Base-by-base conservation (phyloP, 2,113 vertebrate genomes). In the Peromyscus californicus region DNA sequence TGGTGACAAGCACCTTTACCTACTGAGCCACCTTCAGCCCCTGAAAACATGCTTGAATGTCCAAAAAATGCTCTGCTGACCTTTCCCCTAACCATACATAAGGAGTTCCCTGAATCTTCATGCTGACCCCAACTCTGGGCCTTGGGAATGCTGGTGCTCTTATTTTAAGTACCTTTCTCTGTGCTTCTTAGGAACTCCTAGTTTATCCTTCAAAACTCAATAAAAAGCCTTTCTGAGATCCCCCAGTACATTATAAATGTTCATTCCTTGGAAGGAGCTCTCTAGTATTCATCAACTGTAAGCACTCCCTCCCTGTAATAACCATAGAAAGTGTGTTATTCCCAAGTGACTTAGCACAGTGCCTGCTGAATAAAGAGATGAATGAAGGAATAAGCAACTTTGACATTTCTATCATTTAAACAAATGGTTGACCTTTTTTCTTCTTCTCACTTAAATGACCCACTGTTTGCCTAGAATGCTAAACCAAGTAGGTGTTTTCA, bases 401-500 rank as follows among this genome's bases (percentile, higher is more conserved):
- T 31, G 83, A 96, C 67, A 83, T 74, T 72, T 51, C 54, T 57
- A 36, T 83, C 91, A 83, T 78, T 88, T 85, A 75, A 96, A 95
- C 61, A 90, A 95, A 79, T 12, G 33, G 29, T 1, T 84, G 80
- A 84, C 31, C 36, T 86, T 69, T 57, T 51, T 61, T 21, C 87
- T 78, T 88, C 89, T 65, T 86, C 69, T 93, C 61, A 87, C 75
- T 87, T 70, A 54, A 89, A 17, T 3, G 31, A 95, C 4, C 61
- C n/a, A 36, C 74, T 74, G 19, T 89, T 83, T 87, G 74, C 69
- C 65, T 21, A 19, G 3, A 61, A n/a, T 61, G 36, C 84, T 74
- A 86, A 89, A 79, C 36, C 61, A 94, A 87, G 1, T 10, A 74
- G 61, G 9, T 69, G 39, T 87, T 74, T 57, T 94, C 54, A 93